Evolutionary conservation across 2,888 invertebrate genomes (phyloP), one percentile per base, ranked within the genome.

Genomic region (Hedychridium roseum): DNA sequence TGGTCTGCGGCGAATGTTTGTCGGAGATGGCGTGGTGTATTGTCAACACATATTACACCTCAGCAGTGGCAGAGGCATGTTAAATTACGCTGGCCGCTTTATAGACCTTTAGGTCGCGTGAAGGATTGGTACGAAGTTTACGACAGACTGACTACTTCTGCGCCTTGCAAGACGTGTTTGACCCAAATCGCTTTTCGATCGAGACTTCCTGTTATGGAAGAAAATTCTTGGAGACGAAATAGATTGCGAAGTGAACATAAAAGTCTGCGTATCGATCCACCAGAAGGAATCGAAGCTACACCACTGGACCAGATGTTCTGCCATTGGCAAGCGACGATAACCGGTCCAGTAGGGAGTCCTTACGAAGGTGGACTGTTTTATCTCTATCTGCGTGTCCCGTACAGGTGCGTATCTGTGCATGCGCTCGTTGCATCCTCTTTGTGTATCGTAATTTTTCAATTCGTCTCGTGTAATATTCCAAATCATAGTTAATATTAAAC

Each of bases 311-410:
- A 85, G 52, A 85, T 87, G 79, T 90, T 88, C 69, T 91, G 90
- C 71, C 94, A 95, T 79, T 97, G 96, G 96, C 94, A 95, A 80
- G 96, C 96, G 1, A 90, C 91, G 43, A 92, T 97, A 67, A 88
- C 90, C 16, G 97, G 96, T 0, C 96, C 97, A 5, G 88, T 88
- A 20, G 94, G 93, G 21, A 94, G 94, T 74, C 94, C 96, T 0
- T 97, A 96, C 73, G 95, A 96, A 78, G 96, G 96, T 11, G 96
- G 96, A 4, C 83, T 92, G 47, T 97, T 97, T 80, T 94, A 90
- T 74, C 83, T 97, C 3, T 94, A 93, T 76, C 85, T 97, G 50
- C 92, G 93, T 80, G 91, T 95, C 64, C 94, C 94, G 7, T 88
- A 87, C 68, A 85, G 87, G 86, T 90, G 75, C 81, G 79, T 78